Evolutionary conservation across 2,113 vertebrate genomes (phyloP), one percentile per base, ranked within the genome.

Genomic region (Cyrtonyx montezumae): DNA sequence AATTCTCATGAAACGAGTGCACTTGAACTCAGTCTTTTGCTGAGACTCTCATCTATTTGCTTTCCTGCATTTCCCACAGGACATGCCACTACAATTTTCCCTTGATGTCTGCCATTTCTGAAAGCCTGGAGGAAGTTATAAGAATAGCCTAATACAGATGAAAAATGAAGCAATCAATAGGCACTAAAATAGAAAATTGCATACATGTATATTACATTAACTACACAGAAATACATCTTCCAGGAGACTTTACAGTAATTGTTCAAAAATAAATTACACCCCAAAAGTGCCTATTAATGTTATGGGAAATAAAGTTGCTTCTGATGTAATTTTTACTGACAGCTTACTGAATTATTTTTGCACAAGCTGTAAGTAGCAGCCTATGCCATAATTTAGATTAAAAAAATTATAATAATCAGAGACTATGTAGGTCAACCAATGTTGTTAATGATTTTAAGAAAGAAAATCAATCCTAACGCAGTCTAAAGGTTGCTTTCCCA

Each of bases 111-210:
- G 91, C 87, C 85, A 86, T 79, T 93, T 84, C 69, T 95, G 90
- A 93, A 91, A 93, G 93, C 91, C 90, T 73, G 71, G 77, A 94
- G 91, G 93, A 96, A 96, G 86, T 95, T 68, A 90, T 79, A 95
- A 94, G 85, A 96, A 95, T 81, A 93, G 93, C 48, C 76, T 88
- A 68, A 91, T 86, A 91, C 40, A 91, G 88, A 90, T 94, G 94
- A 96, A 96, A 96, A 95, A 95, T 94, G 91, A 96, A 95, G 91
- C 91, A 88, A 95, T 96, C 93, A 90, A 90, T 95, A 93, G 90
- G 90, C 83, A 86, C 90, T 92, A 94, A 96, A 96, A 95, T 84
- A 80, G 91, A 86, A 94, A 95, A 95, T 53, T 91, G 87, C 90
- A 92, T 88, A 94, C 81, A 82, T 91, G 89, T 95, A 91, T 94